Conservation (phyloP, 2,888 invertebrate species). For the Trissoscelio sp. region DNA sequence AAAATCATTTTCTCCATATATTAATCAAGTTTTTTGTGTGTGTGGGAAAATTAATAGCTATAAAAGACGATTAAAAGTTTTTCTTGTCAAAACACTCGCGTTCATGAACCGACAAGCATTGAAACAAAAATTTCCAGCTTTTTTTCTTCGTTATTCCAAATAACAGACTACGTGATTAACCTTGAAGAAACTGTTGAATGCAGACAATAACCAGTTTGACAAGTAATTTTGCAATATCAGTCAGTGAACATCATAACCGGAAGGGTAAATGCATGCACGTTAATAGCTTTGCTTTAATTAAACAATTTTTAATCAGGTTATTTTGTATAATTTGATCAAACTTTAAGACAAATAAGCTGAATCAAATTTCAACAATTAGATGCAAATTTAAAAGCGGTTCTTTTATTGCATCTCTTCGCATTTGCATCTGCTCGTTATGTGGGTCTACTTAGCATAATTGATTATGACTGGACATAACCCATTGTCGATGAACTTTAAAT, state of each 20-base stretch:
- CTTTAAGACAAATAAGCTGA: too few relatives aligned
- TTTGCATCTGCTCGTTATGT: background rate
- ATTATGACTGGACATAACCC: background rate
- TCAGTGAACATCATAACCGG: conserved; percentile 34
- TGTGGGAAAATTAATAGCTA: conserved; percentile 16
- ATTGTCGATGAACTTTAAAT: background rate
- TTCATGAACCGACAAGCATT: conserved; percentile 4
- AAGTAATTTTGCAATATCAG: conserved; percentile 60
- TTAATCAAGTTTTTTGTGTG: conserved; percentile 32
- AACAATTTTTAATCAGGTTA: conserved; percentile 1
- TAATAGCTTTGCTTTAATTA: conserved; percentile 22
- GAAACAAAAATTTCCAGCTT: conserved; percentile 52
- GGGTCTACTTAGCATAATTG: background rate
- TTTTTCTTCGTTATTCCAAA: conserved; percentile 52
- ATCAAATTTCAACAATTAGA: too few relatives aligned
- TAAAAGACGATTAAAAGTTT: conserved; percentile 29
- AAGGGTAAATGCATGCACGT: conserved; percentile 35
- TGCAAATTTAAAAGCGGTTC: background rate
- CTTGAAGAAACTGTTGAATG: conserved; percentile 52
- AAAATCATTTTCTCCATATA: conserved; percentile 27
- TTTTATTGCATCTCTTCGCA: background rate
- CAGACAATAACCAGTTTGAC: conserved; percentile 63
- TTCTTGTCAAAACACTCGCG: conserved; percentile 17
- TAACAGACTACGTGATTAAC: conserved; percentile 57
- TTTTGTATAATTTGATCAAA: too few relatives aligned